Conservation (phyloP, 1,140 invertebrate species). For the Aphidius ervi region DNA sequence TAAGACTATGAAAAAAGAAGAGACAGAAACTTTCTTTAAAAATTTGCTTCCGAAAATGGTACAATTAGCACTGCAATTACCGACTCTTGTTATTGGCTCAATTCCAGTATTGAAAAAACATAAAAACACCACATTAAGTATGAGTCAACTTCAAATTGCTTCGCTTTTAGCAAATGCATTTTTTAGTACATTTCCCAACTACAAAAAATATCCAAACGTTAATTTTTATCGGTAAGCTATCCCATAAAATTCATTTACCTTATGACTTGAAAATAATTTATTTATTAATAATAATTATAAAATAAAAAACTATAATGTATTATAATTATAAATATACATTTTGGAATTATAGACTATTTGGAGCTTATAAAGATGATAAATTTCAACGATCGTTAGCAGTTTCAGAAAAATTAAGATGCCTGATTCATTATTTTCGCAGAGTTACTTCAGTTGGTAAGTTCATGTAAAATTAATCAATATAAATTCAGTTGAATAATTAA, state of each 20-base stretch:
- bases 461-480: neutral
- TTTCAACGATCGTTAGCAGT: conserved; percentile 46
- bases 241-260: no score
- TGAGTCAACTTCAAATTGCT: conserved; percentile 83
- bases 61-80: conserved; percentile 72
- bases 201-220: conserved; percentile 74
- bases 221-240: conserved; percentile 76
- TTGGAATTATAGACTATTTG: conserved; percentile 58
- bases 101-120: conserved; percentile 70
- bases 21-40: conserved; percentile 71
- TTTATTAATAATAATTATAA: no score
- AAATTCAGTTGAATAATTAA: neutral
- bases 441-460: conserved; percentile 64
- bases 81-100: conserved; percentile 69
- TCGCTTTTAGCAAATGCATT: conserved; percentile 92
- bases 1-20: conserved; percentile 59
- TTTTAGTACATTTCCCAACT: conserved; percentile 90
- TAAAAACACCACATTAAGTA: conserved; percentile 57
- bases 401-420: conserved; percentile 82
- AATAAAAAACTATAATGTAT: neutral
- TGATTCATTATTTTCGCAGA: conserved; percentile 82
- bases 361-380: conserved; percentile 41
- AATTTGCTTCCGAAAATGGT: conserved; percentile 74
- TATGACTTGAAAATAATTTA: no score
- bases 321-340: neutral